Base-by-base conservation (phyloP, 2,113 vertebrate species). In the Hypocryptadius cinnamomeus region DNA sequence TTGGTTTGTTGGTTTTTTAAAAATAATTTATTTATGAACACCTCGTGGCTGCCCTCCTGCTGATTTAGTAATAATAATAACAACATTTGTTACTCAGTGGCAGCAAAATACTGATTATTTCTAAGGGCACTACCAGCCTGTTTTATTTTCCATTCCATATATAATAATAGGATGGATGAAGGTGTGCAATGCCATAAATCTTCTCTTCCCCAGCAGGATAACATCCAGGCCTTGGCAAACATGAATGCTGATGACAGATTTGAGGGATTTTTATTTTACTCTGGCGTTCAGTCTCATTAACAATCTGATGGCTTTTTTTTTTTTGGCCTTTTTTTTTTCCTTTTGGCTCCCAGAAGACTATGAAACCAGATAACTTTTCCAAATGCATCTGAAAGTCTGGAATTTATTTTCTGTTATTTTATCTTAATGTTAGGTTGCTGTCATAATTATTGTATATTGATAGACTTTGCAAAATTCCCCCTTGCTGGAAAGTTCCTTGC, bases 281-380 rank as follows among this genome's bases (percentile, higher is more conserved):
- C 82, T 91, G 74, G 59, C 60, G 91, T 96, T 96, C 60, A 59
- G 72, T 95, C 92, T 95, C 89, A 94, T 95, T 94, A 96, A 94
- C 84, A 94, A 79, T 91, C 78, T 61, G 68, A 81, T 84, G 76
- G 45, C 57, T 60, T 79, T 77, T 82, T 53, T n/a, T 42, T 37
- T 11, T 8, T 10, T 42, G 16, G 2, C 2, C 0, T 47, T n/a
- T 3, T 3, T 14, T 14, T 24, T 48, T n/a, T 72, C n/a, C 53
- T 72, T 76, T 91, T 91, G 42, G 39, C 68, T 91, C 37, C 15
- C 35, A 9, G 77, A 79, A 84, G 39, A 53, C 85, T 64, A 15
- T 64, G 76, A 83, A 93, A 77, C 40, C 0, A 0, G 57, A 54
- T 90, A 89, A 88, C 53, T 87, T 96, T 90, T 92, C 50, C 50